Base-by-base conservation (phyloP, 37 sponge, comb jelly and placozoan genomes). In the Aplysina aerophoba region DNA sequence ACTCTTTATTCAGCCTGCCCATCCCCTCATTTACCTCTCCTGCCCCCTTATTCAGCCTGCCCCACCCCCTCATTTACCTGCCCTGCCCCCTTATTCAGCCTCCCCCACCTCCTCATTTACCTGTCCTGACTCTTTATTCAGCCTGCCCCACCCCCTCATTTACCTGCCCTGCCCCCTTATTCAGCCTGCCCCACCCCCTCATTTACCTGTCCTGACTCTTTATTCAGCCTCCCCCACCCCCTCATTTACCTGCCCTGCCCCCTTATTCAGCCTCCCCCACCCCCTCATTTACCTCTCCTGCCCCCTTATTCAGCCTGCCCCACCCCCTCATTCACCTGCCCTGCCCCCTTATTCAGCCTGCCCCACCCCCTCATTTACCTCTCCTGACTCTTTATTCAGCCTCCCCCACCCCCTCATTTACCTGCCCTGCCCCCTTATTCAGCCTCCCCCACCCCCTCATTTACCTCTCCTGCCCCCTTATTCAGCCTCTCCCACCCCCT, bases 351-450 rank as follows among this genome's bases (percentile, higher is more conserved):
- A 44, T 3, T 44, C 85, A 84, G 0, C 85, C 84, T 16, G 44
- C 81, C 67, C 74, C 91, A 87, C 39, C 84, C 84, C 82, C 88
- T 87, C 56, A n/a, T n/a, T n/a, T n/a, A n/a, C n/a, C n/a, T n/a
- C n/a, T n/a, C n/a, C n/a, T n/a, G n/a, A n/a, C n/a, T 8, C 8
- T 3, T 44, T 3, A 44, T 44, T 3, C 8, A 44, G 3, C 8
- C 8, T 3, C 8, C 6, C 8, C 8, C 8, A 3, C 50, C 3
- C 6, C 8, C 50, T 44, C 50, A 3, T 44, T 8, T 44, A 44
- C 50, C 8, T n/a, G n/a, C n/a, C n/a, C n/a, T n/a, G n/a, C n/a
- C 50, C 8, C 8, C 8, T 44, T 44, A 44, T 3, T 44, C 85
- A 84, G 0, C 85, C 84, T 16, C 44, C 81, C 67, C 74, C 91